Evolutionary conservation across 2,797 vertebrate genomes (phyloP).

Genomic region (Sebastes reedi): DNA sequence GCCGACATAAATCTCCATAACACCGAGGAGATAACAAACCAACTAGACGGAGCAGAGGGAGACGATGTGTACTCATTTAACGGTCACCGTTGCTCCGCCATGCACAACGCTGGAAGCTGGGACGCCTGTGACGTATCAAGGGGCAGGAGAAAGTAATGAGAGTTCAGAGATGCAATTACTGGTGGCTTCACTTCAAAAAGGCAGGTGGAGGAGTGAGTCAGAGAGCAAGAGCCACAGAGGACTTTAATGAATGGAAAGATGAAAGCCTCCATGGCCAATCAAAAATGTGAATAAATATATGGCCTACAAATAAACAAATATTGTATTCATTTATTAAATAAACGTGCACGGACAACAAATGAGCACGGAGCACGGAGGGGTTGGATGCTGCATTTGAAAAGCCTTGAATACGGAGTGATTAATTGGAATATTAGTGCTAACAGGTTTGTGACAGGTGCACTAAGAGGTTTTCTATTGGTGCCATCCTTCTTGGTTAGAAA

Average conservation of each 20-base stretch:
- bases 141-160: conserved; percentile 23
- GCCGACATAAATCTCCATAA: conserved; percentile 42
- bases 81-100: background rate
- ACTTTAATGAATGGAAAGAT: conserved; percentile 15
- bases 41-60: conserved; percentile 2
- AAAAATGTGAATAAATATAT: background rate
- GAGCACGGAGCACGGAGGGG: background rate
- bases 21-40: conserved; percentile 20
- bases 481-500: conserved; percentile 30
- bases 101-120: background rate
- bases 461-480: background rate
- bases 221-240: background rate
- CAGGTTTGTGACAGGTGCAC: conserved; percentile 2
- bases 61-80: conserved; percentile 36
- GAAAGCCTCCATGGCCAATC: conserved; percentile 18
- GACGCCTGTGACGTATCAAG: background rate
- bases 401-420: background rate
- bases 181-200: conserved; percentile 26
- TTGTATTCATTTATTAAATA: background rate
- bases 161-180: conserved; percentile 40
- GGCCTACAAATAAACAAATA: background rate
- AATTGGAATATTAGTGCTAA: conserved; percentile 14
- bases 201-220: conserved; percentile 28
- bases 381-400: background rate
- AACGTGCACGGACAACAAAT: background rate